phyloP scores from a whole-genome alignment of 2,113 vertebrate species.

The Sminthopsis crassicaudata region DNA sequence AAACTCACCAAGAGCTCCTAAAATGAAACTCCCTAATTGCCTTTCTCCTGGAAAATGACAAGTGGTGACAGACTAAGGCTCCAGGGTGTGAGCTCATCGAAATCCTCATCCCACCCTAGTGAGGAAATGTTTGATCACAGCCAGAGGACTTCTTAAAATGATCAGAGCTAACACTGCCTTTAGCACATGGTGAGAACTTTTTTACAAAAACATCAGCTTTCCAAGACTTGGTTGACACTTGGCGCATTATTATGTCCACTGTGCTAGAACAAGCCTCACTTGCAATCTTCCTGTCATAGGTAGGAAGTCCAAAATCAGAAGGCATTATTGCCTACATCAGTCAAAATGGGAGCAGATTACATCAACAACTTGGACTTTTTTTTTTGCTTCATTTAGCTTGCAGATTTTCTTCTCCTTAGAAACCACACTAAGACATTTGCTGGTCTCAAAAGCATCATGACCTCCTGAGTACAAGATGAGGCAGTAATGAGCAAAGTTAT shows the following conservation, averaged over 20 bases:
- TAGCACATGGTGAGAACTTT: conserved; percentile 55
- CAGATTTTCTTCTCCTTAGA: conserved; percentile 55
- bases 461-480: conserved; percentile 51
- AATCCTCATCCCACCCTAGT: conserved; percentile 46
- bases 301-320: conserved; percentile 60
- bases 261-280: conserved; percentile 33
- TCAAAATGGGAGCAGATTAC: conserved; percentile 38
- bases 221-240: conserved; percentile 53
- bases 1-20: conserved; percentile 43
- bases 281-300: conserved; percentile 62
- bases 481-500: conserved; percentile 50
- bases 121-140: conserved; percentile 65
- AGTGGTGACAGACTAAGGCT: conserved; percentile 36
- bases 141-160: conserved; percentile 50
- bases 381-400: conserved; percentile 44
- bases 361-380: conserved; percentile 43
- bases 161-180: conserved; percentile 48
- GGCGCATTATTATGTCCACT: conserved; percentile 56
- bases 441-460: conserved; percentile 63
- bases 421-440: conserved; percentile 51
- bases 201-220: conserved; percentile 69
- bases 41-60: conserved; percentile 29
- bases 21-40: conserved; percentile 66
- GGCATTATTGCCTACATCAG: conserved; percentile 32
- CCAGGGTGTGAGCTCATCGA: conserved; percentile 60